These are phyloP conservation scores for Neoaliturus tenellus DNA, from an alignment of 2,888 invertebrate genomes.

Conservation along the genomic window DNA sequence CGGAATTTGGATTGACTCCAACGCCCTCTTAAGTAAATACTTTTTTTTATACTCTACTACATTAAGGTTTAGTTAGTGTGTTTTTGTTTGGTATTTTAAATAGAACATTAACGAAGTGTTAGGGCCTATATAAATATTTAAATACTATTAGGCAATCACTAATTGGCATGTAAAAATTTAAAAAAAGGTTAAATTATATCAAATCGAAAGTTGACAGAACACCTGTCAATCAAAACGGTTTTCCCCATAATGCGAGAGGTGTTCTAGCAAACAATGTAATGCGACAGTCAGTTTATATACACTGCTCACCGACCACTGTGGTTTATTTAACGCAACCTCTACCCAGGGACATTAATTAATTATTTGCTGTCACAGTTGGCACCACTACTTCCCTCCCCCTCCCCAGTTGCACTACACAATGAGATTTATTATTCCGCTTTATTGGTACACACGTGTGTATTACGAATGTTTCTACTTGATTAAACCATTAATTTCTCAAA, in stretches of 20 bases:
- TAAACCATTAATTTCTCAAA: conserved; percentile 25
- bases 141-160: too few relatives aligned
- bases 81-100: too few relatives aligned
- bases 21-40: too few relatives aligned
- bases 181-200: too few relatives aligned
- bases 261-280: not conserved
- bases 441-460: conserved; percentile 30
- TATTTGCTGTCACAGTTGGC: conserved; percentile 43
- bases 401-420: not conserved
- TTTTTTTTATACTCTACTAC: too few relatives aligned
- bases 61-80: too few relatives aligned
- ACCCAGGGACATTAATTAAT: conserved; percentile 49
- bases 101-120: too few relatives aligned
- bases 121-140: too few relatives aligned
- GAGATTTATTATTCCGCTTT: conserved; percentile 38
- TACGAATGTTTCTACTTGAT: conserved; percentile 29
- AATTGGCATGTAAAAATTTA: too few relatives aligned
- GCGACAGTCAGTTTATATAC: conserved; percentile 1
- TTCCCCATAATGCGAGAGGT: not conserved
- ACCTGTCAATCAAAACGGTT: not conserved
- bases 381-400: conserved; percentile 1
- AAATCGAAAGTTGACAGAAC: not conserved
- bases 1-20: too few relatives aligned
- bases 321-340: conserved; percentile 32
- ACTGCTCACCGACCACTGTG: not conserved